Evolutionary conservation across 2,797 vertebrate species (phyloP).

Genomic region (Bovichtus diacanthus): DNA sequence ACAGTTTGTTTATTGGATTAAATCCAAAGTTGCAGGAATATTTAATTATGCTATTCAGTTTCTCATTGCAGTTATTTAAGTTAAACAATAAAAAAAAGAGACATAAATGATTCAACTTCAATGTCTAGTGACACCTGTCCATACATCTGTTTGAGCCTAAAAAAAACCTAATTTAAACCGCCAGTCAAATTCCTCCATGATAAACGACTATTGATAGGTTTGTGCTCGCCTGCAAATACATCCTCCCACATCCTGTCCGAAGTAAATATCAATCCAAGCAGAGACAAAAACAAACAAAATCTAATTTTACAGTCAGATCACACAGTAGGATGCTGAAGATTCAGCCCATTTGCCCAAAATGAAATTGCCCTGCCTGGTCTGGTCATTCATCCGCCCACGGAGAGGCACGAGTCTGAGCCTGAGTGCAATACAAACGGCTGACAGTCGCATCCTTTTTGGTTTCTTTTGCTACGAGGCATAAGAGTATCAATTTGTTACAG

Average conservation of each 20-base stretch:
- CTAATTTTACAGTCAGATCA: constrained; percentile 23
- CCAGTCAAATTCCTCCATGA: background rate
- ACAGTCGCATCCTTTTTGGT: background rate
- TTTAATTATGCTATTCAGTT: no score
- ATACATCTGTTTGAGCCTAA: background rate
- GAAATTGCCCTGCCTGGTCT: constrained; percentile 22
- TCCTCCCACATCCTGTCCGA: constrained; percentile 3
- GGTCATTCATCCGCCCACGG: constrained; percentile 31
- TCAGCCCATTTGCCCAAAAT: constrained; percentile 26
- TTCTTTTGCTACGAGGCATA: background rate
- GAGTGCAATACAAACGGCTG: constrained; percentile 17
- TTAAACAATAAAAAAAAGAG: no score
- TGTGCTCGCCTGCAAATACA: constrained; percentile 1
- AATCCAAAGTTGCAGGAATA: no score
- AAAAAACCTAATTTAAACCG: background rate
- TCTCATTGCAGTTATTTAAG: no score
- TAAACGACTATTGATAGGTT: constrained; percentile 14
- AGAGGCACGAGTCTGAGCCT: constrained; percentile 7
- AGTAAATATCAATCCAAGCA: constrained; percentile 14
- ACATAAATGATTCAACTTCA: no score
- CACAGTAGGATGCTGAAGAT: constrained; percentile 11
- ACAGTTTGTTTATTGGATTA: no score
- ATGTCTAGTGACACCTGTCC: no score
- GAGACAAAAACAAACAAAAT: background rate
- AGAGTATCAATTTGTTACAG: background rate